phyloP scores from a whole-genome alignment of 2,113 vertebrate species.

The Paratilapia polleni region DNA sequence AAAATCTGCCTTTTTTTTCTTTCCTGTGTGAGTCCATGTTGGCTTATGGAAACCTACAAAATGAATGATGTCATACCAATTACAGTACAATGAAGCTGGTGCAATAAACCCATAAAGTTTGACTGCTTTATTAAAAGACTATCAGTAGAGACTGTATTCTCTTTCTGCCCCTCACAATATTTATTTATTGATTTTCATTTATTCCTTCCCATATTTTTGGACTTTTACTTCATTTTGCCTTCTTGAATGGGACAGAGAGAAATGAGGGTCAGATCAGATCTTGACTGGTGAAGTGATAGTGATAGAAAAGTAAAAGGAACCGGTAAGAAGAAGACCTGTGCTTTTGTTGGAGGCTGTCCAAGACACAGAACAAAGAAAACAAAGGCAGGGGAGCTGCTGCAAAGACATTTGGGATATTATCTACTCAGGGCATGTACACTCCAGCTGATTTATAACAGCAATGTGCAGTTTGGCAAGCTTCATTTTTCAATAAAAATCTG shows the following conservation, averaged over 20 bases:
- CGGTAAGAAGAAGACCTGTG: constrained; percentile 45
- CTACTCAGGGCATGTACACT: constrained; percentile 48
- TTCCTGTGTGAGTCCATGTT: constrained; percentile 19
- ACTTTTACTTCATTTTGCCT: constrained; percentile 32
- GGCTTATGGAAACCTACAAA: constrained; percentile 38
- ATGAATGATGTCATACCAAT: constrained; percentile 39
- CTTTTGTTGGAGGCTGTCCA: constrained; percentile 70
- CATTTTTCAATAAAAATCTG: constrained; percentile 49
- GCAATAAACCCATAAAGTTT: constrained; percentile 45
- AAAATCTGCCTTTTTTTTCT: constrained; percentile 10
- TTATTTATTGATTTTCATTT: not conserved
- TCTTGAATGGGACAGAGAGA: constrained; percentile 25
- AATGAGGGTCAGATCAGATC: constrained; percentile 20
- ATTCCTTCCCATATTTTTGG: constrained; percentile 26
- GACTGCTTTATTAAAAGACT: constrained; percentile 37
- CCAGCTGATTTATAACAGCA: constrained; percentile 60
- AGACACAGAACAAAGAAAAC: constrained; percentile 40
- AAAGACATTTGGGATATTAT: constrained; percentile 63
- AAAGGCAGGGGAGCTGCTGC: constrained; percentile 45
- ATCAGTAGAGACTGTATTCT: not conserved
- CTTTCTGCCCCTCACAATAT: constrained; percentile 17
- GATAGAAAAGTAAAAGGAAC: constrained; percentile 51
- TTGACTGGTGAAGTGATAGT: constrained; percentile 38
- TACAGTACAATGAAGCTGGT: constrained; percentile 40
- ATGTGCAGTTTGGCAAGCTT: constrained; percentile 56